Percentiles rank a stretch among this genome's conserved stretches.
phyloP scores from a whole-genome alignment of 2,888 invertebrate species.

The Leuctra nigra region DNA sequence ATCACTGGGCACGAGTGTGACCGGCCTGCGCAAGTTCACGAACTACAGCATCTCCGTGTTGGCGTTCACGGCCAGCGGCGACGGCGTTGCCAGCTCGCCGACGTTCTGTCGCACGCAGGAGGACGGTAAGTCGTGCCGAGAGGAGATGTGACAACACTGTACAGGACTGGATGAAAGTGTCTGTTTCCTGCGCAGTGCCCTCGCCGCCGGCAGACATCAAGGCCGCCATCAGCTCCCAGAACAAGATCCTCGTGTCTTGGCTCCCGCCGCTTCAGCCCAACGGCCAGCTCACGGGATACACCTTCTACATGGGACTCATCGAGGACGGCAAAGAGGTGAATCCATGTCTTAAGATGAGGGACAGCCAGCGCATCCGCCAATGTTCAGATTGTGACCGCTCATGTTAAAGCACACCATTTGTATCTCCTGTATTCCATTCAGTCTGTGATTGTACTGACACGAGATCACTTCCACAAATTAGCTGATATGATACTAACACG shows the following conservation, averaged over 20 bases:
- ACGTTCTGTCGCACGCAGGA: conserved; percentile 84
- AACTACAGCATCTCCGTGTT: conserved; percentile 89
- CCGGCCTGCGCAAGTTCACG: conserved; percentile 74
- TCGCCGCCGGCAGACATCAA: conserved; percentile 87
- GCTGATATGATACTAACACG: too few relatives aligned
- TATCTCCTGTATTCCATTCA: too few relatives aligned
- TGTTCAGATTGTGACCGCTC: too few relatives aligned
- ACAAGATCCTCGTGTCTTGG: conserved; percentile 85
- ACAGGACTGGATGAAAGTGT: neutral
- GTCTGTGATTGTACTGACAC: too few relatives aligned
- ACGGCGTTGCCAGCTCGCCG: conserved; percentile 77
- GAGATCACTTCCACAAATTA: too few relatives aligned
- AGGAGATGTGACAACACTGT: too few relatives aligned
- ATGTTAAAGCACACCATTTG: too few relatives aligned
- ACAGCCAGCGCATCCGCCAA: too few relatives aligned
- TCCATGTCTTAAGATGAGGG: too few relatives aligned
- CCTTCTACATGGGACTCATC: conserved; percentile 73
- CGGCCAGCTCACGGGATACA: conserved; percentile 76
- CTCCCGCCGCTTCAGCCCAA: conserved; percentile 77
- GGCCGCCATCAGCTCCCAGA: conserved; percentile 77
- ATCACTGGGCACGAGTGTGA: conserved; percentile 60
- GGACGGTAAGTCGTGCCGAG: conserved; percentile 66
- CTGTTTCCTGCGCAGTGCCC: conserved; percentile 68
- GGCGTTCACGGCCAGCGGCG: conserved; percentile 83
- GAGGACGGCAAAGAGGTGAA: conserved; percentile 65